Evolutionary conservation across 2,113 vertebrate species (phyloP), one percentile per base, ranked within the genome.

Genomic region (Neogobius melanostomus): DNA sequence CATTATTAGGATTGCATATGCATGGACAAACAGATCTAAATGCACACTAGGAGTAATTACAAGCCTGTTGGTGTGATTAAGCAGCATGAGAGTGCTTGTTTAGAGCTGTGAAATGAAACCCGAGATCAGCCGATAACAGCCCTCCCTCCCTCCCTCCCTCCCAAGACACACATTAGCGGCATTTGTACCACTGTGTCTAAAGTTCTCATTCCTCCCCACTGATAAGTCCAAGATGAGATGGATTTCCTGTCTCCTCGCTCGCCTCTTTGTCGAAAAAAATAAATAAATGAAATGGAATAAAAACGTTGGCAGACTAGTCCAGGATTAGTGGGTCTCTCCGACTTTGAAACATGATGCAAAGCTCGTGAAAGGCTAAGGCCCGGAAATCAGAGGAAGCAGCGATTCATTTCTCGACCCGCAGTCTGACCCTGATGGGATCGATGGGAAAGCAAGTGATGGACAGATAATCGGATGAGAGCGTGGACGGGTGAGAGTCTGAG

Each of bases 61-160:
- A 54, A 66, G 63, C 47, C 75, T 66, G 69, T 68, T 77, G 6
- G 43, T 82, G 47, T 9, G 65, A 77, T 81, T 75, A 80, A 75
- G 71, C 63, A 61, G 69, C 62, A 0, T 77, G 77, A 64, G 70
- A 86, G 67, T 54, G 74, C 71, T 62, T 85, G 79, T 80, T 83
- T 83, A 81, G 77, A 81, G 70, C 80, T 86, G 83, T 86, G 83
- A 86, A 85, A 87, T 81, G 80, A 84, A 68, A 71, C 77, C 77
- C 10, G 65, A 68, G 68, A 86, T 66, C 21, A 67, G 72, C 67
- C 65, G 76, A 83, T 74, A 83, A 83, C 28, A 36, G 1, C 6
- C 28, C 3, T 12, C 14, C 36, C 65, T 56, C 65, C 6, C 28
- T 0, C 61, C 65, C 66, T 15, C 14, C 42, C 66, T 17, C 63